Evolutionary conservation across 2,888 invertebrate species (phyloP), one percentile per base, ranked within the genome.

Genomic region (Nemotelus pantherinus): DNA sequence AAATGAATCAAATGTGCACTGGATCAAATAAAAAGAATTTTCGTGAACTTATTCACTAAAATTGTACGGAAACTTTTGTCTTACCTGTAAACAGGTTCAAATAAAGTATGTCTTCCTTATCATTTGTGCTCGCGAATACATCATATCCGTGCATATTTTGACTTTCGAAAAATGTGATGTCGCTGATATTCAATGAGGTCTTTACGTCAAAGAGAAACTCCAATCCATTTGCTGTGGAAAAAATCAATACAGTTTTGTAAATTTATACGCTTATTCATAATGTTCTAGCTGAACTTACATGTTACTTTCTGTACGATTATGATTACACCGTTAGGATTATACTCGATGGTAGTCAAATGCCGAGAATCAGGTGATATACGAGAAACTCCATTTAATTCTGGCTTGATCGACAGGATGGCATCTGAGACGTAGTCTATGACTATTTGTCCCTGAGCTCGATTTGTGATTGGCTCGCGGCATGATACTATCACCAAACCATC

Each of bases 351-450:
- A 75, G 93, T 91, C 72, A 93, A 88, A 82, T 91, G 90, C 79
- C 92, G 88, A 45, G 92, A 92, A 85, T 93, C 93, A 0, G 93
- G 93, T 4, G 93, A 91, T 60, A 93, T 90, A 82, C 89, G 89
- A 1, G 93, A 93, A 74, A 88, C 88, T 1, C 93, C 93, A 79
- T 90, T 88, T 70, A 93, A 88, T 68, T 89, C 89, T 2, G 91
- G 88, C 82, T 91, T 91, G 79, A 90, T 90, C 45, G 90, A 89
- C 39, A 92, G 87, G 43, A 93, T 91, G 2, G 92, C 90, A 84
- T 93, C 93, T 2, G 93, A 93, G 79, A 93, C 87, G 83, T 93
- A 92, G 86, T 94, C 93, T 81, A 93, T 84, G 25, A 93, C 87
- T 55, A 93, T 85, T 85, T 93, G 92, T 0, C 92, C 92, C 0